phyloP scores from a whole-genome alignment of 1,140 invertebrate species.

The Caenorhabditis remanei region DNA sequence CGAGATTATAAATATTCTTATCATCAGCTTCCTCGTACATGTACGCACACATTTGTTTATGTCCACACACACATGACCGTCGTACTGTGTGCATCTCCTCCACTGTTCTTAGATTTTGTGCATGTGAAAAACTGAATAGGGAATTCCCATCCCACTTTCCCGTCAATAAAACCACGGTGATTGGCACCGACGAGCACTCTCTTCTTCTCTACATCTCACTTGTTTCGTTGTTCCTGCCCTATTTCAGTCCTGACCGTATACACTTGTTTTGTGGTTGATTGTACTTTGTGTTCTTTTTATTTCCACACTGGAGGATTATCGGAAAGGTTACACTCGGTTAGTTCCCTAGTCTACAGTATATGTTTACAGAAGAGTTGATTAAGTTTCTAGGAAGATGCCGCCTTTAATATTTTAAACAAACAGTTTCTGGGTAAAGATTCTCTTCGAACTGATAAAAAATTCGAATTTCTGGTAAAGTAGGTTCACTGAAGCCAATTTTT shows the following conservation, averaged over 20 bases:
- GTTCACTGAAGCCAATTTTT: background rate
- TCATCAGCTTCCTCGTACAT: slow-evolving; percentile 1
- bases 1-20: background rate
- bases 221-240: background rate
- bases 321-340: background rate
- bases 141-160: background rate
- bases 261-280: background rate
- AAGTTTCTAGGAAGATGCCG: background rate
- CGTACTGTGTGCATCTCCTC: background rate
- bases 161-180: background rate
- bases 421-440: background rate
- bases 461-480: background rate
- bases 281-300: slow-evolving; percentile 9
- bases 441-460: background rate
- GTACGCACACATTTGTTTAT: background rate
- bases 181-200: background rate
- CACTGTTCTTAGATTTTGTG: background rate
- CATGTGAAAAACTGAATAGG: background rate
- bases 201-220: background rate
- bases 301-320: background rate
- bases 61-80: background rate
- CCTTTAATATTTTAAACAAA: slow-evolving; percentile 1
- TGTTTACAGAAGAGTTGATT: background rate
- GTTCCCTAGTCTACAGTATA: background rate
- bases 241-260: background rate